phyloP scores from a whole-genome alignment of 2,113 vertebrate genomes.

The Chroicocephalus ridibundus region DNA sequence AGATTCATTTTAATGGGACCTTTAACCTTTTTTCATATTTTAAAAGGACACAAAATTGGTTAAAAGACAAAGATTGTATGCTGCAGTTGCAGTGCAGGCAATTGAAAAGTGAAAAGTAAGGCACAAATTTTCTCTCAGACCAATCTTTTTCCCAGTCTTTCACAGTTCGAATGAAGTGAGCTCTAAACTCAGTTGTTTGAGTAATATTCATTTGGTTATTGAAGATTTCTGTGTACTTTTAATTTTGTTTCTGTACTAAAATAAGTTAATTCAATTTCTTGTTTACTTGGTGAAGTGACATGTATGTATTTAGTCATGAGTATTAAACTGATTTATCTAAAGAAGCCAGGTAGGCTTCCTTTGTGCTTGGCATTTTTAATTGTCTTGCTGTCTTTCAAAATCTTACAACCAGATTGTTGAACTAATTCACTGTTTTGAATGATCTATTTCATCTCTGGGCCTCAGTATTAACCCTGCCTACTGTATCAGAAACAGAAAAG shows the following conservation, averaged over 20 bases:
- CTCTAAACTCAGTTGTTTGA: neutral
- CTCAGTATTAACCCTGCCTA: constrained; percentile 1
- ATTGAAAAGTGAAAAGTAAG: neutral
- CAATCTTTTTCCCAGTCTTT: neutral
- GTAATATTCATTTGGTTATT: neutral
- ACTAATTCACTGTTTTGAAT: constrained; percentile 19
- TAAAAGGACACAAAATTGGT: neutral
- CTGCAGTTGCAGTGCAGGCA: neutral
- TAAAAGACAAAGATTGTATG: neutral
- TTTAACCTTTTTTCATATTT: neutral
- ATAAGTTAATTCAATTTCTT: neutral
- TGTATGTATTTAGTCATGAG: neutral
- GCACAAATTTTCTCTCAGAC: neutral
- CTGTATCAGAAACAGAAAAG: constrained; percentile 36
- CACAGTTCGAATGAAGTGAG: neutral
- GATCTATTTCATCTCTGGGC: neutral
- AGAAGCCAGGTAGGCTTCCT: neutral
- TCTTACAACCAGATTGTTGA: neutral
- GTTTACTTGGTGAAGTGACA: neutral
- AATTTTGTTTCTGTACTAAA: neutral
- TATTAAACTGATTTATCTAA: neutral
- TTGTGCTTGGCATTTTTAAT: neutral
- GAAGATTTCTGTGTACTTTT: neutral
- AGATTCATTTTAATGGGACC: neutral
- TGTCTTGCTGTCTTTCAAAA: neutral